Evolutionary conservation across 1,140 invertebrate species (phyloP).

Genomic region (Muscidifurax raptorellus): DNA sequence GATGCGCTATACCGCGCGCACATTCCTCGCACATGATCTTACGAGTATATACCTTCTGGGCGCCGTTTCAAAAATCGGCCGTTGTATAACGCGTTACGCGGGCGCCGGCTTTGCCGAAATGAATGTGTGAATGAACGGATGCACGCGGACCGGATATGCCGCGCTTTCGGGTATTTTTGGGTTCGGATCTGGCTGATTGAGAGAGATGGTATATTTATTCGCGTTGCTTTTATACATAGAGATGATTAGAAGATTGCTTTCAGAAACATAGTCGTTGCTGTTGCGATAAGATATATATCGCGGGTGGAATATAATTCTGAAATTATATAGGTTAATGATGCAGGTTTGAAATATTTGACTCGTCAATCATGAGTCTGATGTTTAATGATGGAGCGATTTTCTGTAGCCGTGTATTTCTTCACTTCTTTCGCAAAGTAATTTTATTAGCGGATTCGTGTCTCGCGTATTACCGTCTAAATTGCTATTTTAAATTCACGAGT

Average conservation of each 20-base stretch:
- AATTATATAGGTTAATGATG: too few relatives aligned
- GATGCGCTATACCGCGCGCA: neutral
- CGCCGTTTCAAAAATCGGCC: slow-evolving; percentile 32
- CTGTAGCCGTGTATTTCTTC: too few relatives aligned
- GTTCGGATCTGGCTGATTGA: neutral
- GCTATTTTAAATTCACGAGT: slow-evolving; percentile 23
- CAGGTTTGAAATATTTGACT: too few relatives aligned
- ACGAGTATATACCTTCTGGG: slow-evolving; percentile 20
- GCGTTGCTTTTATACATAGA: too few relatives aligned
- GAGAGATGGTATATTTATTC: neutral
- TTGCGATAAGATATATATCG: too few relatives aligned
- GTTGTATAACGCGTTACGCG: slow-evolving; percentile 12
- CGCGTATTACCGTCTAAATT: neutral
- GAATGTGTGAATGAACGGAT: slow-evolving; percentile 12
- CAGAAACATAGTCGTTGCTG: too few relatives aligned
- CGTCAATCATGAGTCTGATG: too few relatives aligned
- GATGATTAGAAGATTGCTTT: too few relatives aligned
- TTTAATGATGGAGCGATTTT: too few relatives aligned
- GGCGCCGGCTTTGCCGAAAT: neutral
- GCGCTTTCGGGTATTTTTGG: neutral
- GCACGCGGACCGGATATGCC: neutral
- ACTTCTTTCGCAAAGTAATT: too few relatives aligned
- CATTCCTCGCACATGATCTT: neutral
- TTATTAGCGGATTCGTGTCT: neutral
- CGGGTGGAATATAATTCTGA: too few relatives aligned